Conservation (phyloP, 2,113 vertebrate genomes). For the Potamarius usumacintae region DNA sequence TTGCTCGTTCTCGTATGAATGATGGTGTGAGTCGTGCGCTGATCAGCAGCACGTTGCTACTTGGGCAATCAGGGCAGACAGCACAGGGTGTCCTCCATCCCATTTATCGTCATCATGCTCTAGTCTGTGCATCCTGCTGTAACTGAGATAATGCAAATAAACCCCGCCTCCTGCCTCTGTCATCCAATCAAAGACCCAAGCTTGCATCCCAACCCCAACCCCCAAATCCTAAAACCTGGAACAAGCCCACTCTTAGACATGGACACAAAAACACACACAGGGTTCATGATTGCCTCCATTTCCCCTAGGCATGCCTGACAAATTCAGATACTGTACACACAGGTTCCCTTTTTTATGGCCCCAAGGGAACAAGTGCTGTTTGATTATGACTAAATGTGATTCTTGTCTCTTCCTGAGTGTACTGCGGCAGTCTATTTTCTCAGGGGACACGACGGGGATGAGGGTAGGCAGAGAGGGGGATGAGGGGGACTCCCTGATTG, state of each 20-base stretch:
- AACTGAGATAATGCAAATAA: conserved; percentile 43
- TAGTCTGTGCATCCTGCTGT: conserved; percentile 20
- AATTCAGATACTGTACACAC: conserved; percentile 54
- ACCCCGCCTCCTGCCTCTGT: background rate
- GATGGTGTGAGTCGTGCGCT: conserved; percentile 1
- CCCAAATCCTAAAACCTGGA: background rate
- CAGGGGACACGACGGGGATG: background rate
- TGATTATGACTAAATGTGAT: conserved; percentile 57
- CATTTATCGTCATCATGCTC: conserved; percentile 47
- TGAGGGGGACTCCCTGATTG: conserved; percentile 37
- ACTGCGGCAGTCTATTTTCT: conserved; percentile 30
- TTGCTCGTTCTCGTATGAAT: conserved; percentile 23
- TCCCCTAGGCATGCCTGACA: conserved; percentile 48
- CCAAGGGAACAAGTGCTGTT: conserved; percentile 50
- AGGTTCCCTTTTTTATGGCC: conserved; percentile 39
- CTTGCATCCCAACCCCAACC: background rate
- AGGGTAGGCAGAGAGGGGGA: background rate
- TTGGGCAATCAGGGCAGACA: conserved; percentile 30
- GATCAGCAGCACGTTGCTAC: conserved; percentile 33
- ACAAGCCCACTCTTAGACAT: background rate
- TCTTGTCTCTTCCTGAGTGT: conserved; percentile 40
- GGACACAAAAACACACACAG: conserved; percentile 32
- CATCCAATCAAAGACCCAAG: background rate
- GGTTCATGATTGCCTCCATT: conserved; percentile 48
- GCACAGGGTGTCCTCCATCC: conserved; percentile 32